Evolutionary conservation across 1,140 invertebrate genomes (phyloP).

Genomic region (Pteromalus puparum): DNA sequence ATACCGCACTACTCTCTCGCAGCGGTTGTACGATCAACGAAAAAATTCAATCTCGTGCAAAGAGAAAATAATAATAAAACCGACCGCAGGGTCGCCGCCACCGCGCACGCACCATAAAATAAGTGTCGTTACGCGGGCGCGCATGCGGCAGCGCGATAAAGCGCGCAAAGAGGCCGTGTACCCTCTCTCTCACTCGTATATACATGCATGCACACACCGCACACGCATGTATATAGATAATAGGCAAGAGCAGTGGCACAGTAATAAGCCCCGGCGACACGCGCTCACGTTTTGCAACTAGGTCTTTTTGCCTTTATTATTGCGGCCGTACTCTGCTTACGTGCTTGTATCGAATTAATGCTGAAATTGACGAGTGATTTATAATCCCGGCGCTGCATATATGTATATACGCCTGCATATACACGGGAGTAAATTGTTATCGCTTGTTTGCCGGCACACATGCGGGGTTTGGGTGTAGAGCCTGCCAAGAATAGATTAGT

Average conservation of each 20-base stretch:
- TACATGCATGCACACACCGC: background rate
- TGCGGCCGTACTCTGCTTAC: background rate
- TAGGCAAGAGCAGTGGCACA: background rate
- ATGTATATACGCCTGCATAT: background rate
- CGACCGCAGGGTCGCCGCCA: too few relatives aligned
- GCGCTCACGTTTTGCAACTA: background rate
- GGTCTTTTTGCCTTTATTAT: slow-evolving; percentile 11
- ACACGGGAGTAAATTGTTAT: background rate
- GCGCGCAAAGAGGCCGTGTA: background rate
- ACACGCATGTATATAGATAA: background rate
- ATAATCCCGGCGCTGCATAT: background rate
- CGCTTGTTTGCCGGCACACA: background rate
- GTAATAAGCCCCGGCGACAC: slow-evolving; percentile 18
- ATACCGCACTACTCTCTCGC: too few relatives aligned
- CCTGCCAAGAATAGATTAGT: too few relatives aligned
- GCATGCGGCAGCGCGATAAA: slow-evolving; percentile 30
- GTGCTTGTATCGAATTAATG: slow-evolving; percentile 10
- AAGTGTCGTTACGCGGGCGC: slow-evolving; percentile 29
- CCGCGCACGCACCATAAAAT: slow-evolving; percentile 3
- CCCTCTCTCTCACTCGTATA: background rate
- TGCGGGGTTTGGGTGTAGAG: too few relatives aligned
- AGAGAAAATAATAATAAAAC: slow-evolving; percentile 1
- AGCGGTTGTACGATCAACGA: background rate
- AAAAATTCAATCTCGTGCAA: background rate
- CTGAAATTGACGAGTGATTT: slow-evolving; percentile 34